phyloP scores from a whole-genome alignment of 2,888 invertebrate genomes.

The Tenthredo livida region DNA sequence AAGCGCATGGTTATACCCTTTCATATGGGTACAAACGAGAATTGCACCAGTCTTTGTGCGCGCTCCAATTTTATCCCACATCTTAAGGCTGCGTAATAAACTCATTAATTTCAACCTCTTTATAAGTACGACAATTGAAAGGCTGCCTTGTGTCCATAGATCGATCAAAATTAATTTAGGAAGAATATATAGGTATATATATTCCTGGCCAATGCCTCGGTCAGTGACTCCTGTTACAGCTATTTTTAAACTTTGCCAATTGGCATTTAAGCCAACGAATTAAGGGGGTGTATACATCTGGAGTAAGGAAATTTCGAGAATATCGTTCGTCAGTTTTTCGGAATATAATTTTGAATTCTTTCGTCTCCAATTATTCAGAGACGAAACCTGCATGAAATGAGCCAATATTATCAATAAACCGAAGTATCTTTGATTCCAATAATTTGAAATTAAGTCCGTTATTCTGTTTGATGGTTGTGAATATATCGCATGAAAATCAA shows the following conservation, averaged over 20 bases:
- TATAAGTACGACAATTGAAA: background rate
- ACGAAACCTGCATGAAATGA: background rate
- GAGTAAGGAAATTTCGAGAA: background rate
- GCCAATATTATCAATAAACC: background rate
- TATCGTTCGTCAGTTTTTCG: background rate
- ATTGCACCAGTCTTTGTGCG: background rate
- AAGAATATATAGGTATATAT: background rate
- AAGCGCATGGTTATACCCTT: constrained; percentile 10
- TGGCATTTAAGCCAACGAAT: background rate
- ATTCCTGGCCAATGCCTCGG: background rate
- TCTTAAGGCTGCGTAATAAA: constrained; percentile 2
- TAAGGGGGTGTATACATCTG: background rate
- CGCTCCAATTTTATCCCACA: background rate
- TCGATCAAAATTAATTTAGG: constrained; percentile 8
- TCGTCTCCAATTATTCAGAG: background rate
- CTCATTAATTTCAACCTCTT: background rate
- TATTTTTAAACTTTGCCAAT: background rate
- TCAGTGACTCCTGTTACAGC: background rate
- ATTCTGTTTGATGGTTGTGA: background rate
- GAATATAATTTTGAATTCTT: background rate
- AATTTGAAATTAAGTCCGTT: background rate
- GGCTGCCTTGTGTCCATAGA: background rate
- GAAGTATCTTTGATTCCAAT: background rate
- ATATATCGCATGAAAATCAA: background rate
- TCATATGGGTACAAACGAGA: background rate